phyloP scores from a whole-genome alignment of 1,140 invertebrate genomes.

The Drosophila hydei region DNA sequence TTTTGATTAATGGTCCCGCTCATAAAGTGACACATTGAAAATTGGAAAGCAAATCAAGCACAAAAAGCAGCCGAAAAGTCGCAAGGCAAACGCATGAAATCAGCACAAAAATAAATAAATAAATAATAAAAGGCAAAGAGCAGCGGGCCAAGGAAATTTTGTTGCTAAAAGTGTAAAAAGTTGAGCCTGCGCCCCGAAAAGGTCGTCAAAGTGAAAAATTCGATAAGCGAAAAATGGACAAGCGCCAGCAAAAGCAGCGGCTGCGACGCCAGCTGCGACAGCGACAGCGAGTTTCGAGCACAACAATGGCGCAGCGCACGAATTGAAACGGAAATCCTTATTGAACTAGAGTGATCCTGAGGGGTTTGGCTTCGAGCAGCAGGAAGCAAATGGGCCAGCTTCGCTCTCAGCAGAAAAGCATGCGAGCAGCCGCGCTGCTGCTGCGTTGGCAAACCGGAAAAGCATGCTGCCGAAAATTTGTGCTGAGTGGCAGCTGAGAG shows the following conservation, averaged over 20 bases:
- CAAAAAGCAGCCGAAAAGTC: slow-evolving; percentile 72
- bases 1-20: slow-evolving; percentile 79
- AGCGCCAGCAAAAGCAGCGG: slow-evolving; percentile 1
- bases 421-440: slow-evolving; percentile 11
- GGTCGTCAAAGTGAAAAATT: slow-evolving; percentile 81
- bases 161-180: slow-evolving; percentile 79
- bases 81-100: slow-evolving; percentile 72
- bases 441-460: slow-evolving; percentile 74
- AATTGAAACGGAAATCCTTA: slow-evolving; percentile 82
- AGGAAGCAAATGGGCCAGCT: slow-evolving; percentile 17
- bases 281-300: neutral
- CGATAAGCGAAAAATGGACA: slow-evolving; percentile 78
- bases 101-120: slow-evolving; percentile 66
- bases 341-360: slow-evolving; percentile 67
- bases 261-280: neutral
- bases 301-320: slow-evolving; percentile 70
- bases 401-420: neutral
- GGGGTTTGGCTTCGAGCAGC: slow-evolving; percentile 38
- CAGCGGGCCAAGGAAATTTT: slow-evolving; percentile 38
- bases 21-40: slow-evolving; percentile 82
- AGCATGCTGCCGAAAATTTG: slow-evolving; percentile 77
- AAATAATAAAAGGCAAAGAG: slow-evolving; percentile 32
- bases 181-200: slow-evolving; percentile 62
- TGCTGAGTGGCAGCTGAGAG: slow-evolving; percentile 72
- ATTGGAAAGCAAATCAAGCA: slow-evolving; percentile 82